These are phyloP conservation scores for Galeruca laticollis DNA, from an alignment of 2,888 invertebrate species.

Conservation along the genomic window DNA sequence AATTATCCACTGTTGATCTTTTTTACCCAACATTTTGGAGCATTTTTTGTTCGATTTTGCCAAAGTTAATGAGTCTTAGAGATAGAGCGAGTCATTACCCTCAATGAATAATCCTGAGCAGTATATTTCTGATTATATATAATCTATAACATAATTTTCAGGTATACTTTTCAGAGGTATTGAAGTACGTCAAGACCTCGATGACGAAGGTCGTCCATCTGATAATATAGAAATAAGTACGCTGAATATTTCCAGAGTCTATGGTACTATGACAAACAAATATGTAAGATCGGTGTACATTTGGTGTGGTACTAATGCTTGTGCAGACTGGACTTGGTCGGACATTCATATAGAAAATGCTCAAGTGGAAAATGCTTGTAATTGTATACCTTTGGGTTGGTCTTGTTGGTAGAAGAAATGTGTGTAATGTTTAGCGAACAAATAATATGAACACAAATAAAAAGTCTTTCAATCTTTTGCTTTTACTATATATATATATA, in stretches of 20 bases:
- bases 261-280: slow-evolving; percentile 27
- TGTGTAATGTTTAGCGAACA: too few relatives aligned
- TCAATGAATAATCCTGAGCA: background rate
- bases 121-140: background rate
- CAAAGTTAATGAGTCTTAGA: too few relatives aligned
- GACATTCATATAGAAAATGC: slow-evolving; percentile 37
- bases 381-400: slow-evolving; percentile 36
- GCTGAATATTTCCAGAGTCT: slow-evolving; percentile 8
- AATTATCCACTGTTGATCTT: too few relatives aligned
- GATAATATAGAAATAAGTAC: slow-evolving; percentile 19
- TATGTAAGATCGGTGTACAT: slow-evolving; percentile 38
- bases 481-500: too few relatives aligned
- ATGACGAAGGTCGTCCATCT: slow-evolving; percentile 10
- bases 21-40: too few relatives aligned
- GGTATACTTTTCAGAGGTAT: slow-evolving; percentile 21
- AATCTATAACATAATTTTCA: slow-evolving; percentile 3
- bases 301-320: slow-evolving; percentile 40
- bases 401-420: slow-evolving; percentile 30
- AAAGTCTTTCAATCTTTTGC: too few relatives aligned
- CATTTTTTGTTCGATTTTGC: too few relatives aligned
- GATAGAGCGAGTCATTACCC: too few relatives aligned
- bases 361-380: slow-evolving; percentile 33
- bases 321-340: slow-evolving; percentile 43
- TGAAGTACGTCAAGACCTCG: slow-evolving; percentile 18
- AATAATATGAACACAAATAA: too few relatives aligned